Conservation (phyloP, 2,797 vertebrate genomes). For the Acanthurus lineatus region DNA sequence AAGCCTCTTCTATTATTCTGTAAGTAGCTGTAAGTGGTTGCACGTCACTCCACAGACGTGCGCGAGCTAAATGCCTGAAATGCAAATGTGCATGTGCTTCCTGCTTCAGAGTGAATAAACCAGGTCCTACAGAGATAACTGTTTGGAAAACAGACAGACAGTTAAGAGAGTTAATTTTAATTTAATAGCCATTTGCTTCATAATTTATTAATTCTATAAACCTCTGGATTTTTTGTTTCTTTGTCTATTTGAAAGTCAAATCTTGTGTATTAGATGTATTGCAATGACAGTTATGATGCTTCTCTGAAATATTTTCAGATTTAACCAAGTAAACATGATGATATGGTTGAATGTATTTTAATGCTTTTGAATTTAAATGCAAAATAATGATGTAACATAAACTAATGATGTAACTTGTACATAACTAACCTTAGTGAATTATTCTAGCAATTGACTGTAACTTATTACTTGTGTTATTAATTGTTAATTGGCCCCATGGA, state of each 20-base stretch:
- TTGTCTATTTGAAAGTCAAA: too few relatives aligned
- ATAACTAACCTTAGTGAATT: background rate
- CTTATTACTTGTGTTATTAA: background rate
- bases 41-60: conserved; percentile 54
- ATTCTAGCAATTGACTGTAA: background rate
- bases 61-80: conserved; percentile 51
- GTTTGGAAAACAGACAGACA: background rate
- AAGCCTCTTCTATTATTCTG: conserved; percentile 57
- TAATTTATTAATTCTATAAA: background rate
- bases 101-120: conserved; percentile 31
- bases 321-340: background rate
- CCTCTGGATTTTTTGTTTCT: background rate
- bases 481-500: background rate
- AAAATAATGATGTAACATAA: background rate
- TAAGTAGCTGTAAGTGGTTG: conserved; percentile 62
- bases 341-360: background rate
- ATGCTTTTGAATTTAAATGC: too few relatives aligned
- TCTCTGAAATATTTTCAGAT: background rate
- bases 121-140: background rate
- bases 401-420: background rate
- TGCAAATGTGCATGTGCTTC: conserved; percentile 45
- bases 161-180: background rate
- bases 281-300: background rate
- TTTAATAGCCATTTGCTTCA: background rate
- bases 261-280: background rate